These are phyloP conservation scores for Masticophis lateralis DNA, from an alignment of 2,797 vertebrate genomes.

Conservation along the genomic window DNA sequence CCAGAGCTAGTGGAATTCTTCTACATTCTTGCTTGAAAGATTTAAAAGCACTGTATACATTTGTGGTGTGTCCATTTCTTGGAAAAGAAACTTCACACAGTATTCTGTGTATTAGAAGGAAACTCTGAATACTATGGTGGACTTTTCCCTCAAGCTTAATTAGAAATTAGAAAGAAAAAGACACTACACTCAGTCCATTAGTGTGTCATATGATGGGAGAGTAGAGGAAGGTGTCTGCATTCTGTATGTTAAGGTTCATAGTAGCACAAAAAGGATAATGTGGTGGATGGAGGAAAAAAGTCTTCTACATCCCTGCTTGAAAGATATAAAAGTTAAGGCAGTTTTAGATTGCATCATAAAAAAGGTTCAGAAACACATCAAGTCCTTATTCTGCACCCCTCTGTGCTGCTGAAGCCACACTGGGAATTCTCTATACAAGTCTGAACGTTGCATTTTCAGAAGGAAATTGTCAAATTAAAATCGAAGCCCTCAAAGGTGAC, in stretches of 20 bases:
- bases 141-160: background rate
- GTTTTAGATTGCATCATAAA: too few species aligned
- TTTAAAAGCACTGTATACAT: background rate
- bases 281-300: background rate
- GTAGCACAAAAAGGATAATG: too few species aligned
- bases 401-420: background rate
- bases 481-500: background rate
- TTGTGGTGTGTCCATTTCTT: background rate
- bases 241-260: background rate
- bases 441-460: background rate
- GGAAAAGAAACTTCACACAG: background rate
- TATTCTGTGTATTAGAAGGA: background rate
- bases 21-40: background rate
- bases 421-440: background rate
- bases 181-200: background rate
- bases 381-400: background rate
- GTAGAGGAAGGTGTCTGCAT: background rate
- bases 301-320: background rate
- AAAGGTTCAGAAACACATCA: background rate
- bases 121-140: conserved; percentile 5
- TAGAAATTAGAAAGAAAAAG: conserved; percentile 10
- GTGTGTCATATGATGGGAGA: background rate
- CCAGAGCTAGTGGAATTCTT: background rate
- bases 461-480: background rate
- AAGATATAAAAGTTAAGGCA: background rate